Evolutionary conservation across 2,113 vertebrate genomes (phyloP).

Genomic region (Aphyosemion australe): DNA sequence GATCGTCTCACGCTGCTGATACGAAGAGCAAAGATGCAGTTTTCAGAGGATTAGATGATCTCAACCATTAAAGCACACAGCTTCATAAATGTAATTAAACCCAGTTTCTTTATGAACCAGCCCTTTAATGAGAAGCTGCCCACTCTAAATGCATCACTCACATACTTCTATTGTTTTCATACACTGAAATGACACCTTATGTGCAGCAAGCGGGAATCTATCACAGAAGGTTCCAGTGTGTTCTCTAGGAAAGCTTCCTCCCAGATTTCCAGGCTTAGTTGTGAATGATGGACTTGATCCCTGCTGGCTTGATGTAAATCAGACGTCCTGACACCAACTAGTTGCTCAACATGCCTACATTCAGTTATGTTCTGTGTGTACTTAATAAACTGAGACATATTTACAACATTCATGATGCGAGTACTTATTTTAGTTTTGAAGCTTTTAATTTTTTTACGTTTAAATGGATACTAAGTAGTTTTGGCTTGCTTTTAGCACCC

Average conservation of each 20-base stretch:
- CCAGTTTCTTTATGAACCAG: constrained; percentile 38
- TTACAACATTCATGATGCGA: constrained; percentile 59
- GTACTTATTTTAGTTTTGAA: background rate
- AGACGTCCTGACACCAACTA: constrained; percentile 48
- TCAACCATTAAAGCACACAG: constrained; percentile 9
- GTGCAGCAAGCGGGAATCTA: constrained; percentile 41
- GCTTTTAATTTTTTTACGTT: no score
- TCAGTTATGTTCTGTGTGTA: constrained; percentile 75
- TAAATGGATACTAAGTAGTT: no score
- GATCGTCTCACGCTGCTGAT: no score
- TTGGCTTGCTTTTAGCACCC: no score
- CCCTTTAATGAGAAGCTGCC: constrained; percentile 37
- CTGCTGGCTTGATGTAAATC: constrained; percentile 63
- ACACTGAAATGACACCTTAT: constrained; percentile 57
- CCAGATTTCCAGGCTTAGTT: constrained; percentile 51
- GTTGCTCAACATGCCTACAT: constrained; percentile 67
- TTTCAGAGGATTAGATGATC: background rate
- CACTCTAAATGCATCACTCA: constrained; percentile 7
- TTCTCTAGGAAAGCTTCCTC: constrained; percentile 31
- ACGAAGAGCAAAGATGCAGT: background rate
- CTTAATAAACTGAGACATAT: constrained; percentile 78
- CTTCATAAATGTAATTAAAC: constrained; percentile 3
- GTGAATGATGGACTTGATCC: constrained; percentile 60
- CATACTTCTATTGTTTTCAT: constrained; percentile 20
- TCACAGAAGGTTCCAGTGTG: constrained; percentile 34